Conservation (phyloP, 2,888 invertebrate genomes). For the Latrodectus hesperus region DNA sequence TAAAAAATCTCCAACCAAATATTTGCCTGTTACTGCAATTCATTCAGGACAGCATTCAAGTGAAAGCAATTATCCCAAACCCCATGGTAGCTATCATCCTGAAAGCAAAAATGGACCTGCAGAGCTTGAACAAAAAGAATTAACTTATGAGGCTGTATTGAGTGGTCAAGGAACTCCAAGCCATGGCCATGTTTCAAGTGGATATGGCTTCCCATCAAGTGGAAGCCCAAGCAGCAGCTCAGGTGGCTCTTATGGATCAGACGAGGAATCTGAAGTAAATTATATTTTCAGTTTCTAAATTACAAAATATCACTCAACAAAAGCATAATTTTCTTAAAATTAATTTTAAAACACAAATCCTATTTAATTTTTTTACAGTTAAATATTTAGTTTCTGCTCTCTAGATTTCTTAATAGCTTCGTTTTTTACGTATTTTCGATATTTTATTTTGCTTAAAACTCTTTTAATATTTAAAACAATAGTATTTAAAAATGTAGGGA, state of each 20-base stretch:
- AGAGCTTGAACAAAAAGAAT: constrained; percentile 41
- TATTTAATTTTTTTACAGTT: neutral
- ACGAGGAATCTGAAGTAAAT: constrained; percentile 41
- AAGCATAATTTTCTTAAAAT: neutral
- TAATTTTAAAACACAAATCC: neutral
- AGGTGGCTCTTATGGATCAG: constrained; percentile 13
- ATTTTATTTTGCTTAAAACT: no score
- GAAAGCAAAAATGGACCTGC: constrained; percentile 8
- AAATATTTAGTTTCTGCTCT: neutral
- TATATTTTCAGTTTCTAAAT: neutral
- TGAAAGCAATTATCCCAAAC: neutral
- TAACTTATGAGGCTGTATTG: constrained; percentile 34
- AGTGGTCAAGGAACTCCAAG: constrained; percentile 24
- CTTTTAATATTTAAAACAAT: no score
- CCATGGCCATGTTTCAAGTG: constrained; percentile 18
- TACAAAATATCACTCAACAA: neutral
- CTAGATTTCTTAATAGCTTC: neutral
- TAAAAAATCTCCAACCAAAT: constrained; percentile 29
- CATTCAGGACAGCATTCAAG: no score
- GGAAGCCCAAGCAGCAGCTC: constrained; percentile 7
- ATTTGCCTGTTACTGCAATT: constrained; percentile 34
- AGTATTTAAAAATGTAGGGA: no score
- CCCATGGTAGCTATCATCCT: neutral
- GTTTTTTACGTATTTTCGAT: no score
- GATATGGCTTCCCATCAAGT: constrained; percentile 35